These are phyloP conservation scores for Ochotona curzoniae DNA, from an alignment of 2,113 vertebrate genomes.

Conservation along the genomic window DNA sequence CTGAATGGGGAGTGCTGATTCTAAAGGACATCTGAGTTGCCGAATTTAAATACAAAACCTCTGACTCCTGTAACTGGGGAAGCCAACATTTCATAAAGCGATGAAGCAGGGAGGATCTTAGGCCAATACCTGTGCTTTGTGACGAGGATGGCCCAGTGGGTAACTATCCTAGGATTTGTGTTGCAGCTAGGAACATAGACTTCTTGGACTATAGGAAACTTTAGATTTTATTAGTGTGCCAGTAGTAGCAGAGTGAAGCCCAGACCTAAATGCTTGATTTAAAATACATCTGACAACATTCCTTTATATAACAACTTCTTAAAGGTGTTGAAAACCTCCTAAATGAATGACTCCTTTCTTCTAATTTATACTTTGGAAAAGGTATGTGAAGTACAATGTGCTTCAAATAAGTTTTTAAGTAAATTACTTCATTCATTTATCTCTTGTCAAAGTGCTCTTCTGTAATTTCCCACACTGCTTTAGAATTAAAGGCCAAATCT, in stretches of 20 bases:
- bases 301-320: background rate
- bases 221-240: slow-evolving; percentile 28
- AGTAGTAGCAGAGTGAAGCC: background rate
- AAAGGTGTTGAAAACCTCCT: slow-evolving; percentile 16
- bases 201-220: background rate
- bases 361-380: background rate
- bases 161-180: background rate
- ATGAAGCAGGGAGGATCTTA: background rate
- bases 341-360: background rate
- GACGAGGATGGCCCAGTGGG: background rate
- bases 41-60: background rate
- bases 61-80: background rate
- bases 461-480: background rate
- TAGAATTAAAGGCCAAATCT: too few relatives aligned
- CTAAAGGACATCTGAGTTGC: background rate
- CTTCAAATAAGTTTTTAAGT: background rate
- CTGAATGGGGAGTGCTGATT: background rate
- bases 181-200: background rate
- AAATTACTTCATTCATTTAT: background rate
- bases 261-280: background rate
- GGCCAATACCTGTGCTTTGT: background rate
- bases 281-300: background rate
- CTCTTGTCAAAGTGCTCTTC: background rate
- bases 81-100: background rate
- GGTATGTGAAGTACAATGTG: background rate